These are phyloP conservation scores for Acanthococcus lagerstroemiae DNA, from an alignment of 2,888 invertebrate species.

Conservation along the genomic window DNA sequence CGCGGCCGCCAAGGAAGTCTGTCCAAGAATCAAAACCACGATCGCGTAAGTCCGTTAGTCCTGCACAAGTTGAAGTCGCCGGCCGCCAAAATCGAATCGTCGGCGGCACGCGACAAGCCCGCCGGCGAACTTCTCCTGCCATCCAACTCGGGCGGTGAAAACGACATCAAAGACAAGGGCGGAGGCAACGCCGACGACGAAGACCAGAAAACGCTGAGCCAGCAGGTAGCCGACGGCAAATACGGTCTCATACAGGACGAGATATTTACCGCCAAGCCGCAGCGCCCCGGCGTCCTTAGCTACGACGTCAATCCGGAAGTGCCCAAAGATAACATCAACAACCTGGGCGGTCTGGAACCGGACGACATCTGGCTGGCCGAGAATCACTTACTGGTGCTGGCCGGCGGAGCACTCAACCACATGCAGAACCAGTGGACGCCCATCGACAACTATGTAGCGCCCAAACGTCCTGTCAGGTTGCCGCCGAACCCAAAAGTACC, in stretches of 20 bases:
- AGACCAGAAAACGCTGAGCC: slow-evolving; percentile 72
- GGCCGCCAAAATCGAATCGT: not conserved
- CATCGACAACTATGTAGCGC: slow-evolving; percentile 74
- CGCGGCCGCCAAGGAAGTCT: not conserved
- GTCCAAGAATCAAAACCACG: slow-evolving; percentile 22
- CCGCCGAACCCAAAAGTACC: slow-evolving; percentile 72
- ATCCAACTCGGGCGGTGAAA: slow-evolving; percentile 18
- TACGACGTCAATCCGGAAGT: slow-evolving; percentile 72
- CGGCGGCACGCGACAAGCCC: not conserved
- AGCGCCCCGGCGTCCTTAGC: slow-evolving; percentile 70
- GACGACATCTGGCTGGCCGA: slow-evolving; percentile 86
- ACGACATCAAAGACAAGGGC: slow-evolving; percentile 22
- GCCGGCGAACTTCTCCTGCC: not conserved
- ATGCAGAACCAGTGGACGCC: slow-evolving; percentile 54
- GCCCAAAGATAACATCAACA: slow-evolving; percentile 66
- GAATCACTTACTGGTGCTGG: slow-evolving; percentile 71
- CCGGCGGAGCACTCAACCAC: slow-evolving; percentile 60
- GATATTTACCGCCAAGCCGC: slow-evolving; percentile 55
- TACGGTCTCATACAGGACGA: slow-evolving; percentile 81
- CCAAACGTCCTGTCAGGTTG: slow-evolving; percentile 71
- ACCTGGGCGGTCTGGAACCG: slow-evolving; percentile 68
- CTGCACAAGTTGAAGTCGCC: slow-evolving; percentile 10
- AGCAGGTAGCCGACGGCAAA: slow-evolving; percentile 82
- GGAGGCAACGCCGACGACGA: slow-evolving; percentile 43
- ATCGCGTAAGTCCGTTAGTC: slow-evolving; percentile 7